Evolutionary conservation across 2,797 vertebrate species (phyloP).

Genomic region (Antrozous pallidus): DNA sequence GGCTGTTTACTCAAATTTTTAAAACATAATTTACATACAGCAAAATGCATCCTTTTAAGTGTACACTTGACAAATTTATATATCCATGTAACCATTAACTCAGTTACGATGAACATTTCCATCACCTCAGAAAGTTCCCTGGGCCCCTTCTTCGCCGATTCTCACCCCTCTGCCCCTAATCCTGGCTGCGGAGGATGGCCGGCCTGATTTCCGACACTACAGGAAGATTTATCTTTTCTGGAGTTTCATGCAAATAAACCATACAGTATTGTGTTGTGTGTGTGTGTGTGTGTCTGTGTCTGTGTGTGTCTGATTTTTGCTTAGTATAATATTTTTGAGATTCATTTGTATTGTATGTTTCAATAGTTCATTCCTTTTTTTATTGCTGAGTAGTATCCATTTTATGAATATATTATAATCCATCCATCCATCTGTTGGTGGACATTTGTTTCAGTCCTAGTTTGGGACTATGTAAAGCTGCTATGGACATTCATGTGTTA

Average conservation of each 20-base stretch:
- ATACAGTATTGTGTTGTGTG: not conserved
- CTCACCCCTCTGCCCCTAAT: too few species aligned
- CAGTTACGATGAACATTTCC: not conserved
- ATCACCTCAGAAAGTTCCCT: not conserved
- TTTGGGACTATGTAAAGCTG: not conserved
- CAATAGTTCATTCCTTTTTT: not conserved
- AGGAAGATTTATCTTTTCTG: not conserved
- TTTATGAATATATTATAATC: not conserved
- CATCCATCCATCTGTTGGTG: not conserved
- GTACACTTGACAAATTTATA: not conserved
- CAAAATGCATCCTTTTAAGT: not conserved
- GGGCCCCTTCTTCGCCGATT: not conserved
- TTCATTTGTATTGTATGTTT: not conserved
- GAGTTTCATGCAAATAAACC: not conserved
- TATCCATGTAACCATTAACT: not conserved
- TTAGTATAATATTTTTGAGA: not conserved
- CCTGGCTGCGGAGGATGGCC: not conserved
- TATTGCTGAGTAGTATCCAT: not conserved
- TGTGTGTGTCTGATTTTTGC: not conserved
- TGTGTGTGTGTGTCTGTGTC: not conserved
- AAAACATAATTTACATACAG: not conserved
- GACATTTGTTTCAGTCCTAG: not conserved
- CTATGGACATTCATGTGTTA: not conserved
- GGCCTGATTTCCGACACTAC: not conserved
- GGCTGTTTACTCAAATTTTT: conserved; percentile 20